Evolutionary conservation across 1,140 invertebrate species (phyloP).

Genomic region (Chrysopa pallens): DNA sequence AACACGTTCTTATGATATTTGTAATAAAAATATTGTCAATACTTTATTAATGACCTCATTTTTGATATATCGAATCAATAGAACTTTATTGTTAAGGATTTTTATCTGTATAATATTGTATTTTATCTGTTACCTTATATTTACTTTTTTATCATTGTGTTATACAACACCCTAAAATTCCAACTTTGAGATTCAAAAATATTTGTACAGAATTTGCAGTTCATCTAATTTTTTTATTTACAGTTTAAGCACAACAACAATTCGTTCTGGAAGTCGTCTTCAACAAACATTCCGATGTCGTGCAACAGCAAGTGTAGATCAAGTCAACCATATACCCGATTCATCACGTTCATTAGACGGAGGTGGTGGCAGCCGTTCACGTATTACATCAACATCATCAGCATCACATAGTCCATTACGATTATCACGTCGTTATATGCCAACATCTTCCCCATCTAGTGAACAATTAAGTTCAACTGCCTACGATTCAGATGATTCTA

Average conservation of each 20-base stretch:
- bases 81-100: too few species aligned
- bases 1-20: too few species aligned
- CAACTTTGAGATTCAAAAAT: too few species aligned
- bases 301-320: conserved; percentile 23
- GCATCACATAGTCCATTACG: conserved; percentile 20
- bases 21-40: too few species aligned
- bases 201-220: background rate
- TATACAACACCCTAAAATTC: too few species aligned
- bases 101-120: too few species aligned
- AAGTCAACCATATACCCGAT: conserved; percentile 10
- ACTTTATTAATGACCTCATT: too few species aligned
- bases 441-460: conserved; percentile 1
- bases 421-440: conserved; percentile 18
- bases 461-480: conserved; percentile 21
- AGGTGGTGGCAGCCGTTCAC: conserved; percentile 2
- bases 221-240: background rate
- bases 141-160: too few species aligned
- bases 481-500: conserved; percentile 33
- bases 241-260: background rate
- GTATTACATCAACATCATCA: conserved; percentile 9
- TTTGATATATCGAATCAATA: too few species aligned
- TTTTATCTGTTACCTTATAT: too few species aligned
- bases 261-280: too few species aligned
- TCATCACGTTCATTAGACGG: conserved; percentile 15
- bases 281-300: conserved; percentile 22